Percentiles rank a stretch among this genome's conserved stretches.
Conservation (phyloP, 2,113 vertebrate genomes). For the Scomber colias region DNA sequence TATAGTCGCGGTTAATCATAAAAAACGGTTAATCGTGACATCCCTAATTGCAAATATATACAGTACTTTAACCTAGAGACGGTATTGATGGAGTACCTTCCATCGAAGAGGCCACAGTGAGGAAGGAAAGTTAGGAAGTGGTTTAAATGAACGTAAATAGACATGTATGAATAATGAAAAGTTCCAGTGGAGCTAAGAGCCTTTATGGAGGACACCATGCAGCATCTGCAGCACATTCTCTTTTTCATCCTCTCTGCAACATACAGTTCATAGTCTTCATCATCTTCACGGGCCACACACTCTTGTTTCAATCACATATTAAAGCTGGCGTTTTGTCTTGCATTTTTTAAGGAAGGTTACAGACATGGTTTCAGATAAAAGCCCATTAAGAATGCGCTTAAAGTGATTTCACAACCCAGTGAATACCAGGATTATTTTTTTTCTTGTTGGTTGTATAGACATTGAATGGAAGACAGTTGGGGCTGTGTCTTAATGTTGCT, state of each 20-base stretch:
- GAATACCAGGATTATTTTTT: not conserved
- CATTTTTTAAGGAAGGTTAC: slow-evolving; percentile 13
- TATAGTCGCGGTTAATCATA: no score
- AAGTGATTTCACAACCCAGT: slow-evolving; percentile 18
- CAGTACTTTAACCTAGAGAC: not conserved
- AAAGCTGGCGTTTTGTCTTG: not conserved
- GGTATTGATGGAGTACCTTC: slow-evolving; percentile 2
- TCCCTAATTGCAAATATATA: not conserved
- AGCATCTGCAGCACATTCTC: not conserved
- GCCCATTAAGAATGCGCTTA: not conserved
- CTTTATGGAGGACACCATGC: slow-evolving; percentile 18
- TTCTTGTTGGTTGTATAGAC: slow-evolving; percentile 10
- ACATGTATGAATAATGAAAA: slow-evolving; percentile 48
- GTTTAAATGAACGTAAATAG: slow-evolving; percentile 23
- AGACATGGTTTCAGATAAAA: slow-evolving; percentile 3
- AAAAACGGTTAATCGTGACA: no score
- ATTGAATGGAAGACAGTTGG: slow-evolving; percentile 31
- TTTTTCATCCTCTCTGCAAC: slow-evolving; percentile 10
- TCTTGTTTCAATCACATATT: slow-evolving; percentile 33
- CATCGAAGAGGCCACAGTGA: slow-evolving; percentile 12
- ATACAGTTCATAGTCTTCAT: not conserved
- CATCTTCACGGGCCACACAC: not conserved
- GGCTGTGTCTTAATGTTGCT: slow-evolving; percentile 42
- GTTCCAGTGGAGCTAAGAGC: not conserved
- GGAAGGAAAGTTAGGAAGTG: slow-evolving; percentile 11